Percentiles rank a stretch among this genome's conserved stretches.
Evolutionary conservation across 1,140 invertebrate species (phyloP).

Genomic region (Apolygus lucorum): DNA sequence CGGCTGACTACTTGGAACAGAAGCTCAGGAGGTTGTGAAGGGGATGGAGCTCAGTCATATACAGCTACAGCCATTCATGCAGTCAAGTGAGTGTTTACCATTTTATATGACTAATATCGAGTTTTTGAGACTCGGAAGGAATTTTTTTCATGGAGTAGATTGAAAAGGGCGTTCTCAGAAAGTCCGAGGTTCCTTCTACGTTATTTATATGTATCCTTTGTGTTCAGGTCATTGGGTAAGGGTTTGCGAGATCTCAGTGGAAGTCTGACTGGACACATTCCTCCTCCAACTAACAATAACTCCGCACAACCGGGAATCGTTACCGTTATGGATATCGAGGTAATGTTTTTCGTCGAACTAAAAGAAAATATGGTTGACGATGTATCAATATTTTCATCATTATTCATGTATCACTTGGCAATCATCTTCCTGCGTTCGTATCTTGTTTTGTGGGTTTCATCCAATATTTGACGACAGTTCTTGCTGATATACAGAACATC

Average conservation of each 20-base stretch:
- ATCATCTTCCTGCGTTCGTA: too few species aligned
- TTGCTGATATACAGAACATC: too few species aligned
- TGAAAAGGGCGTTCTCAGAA: too few species aligned
- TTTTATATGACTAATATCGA: too few species aligned
- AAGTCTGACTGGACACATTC: conserved; percentile 60
- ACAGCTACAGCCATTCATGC: conserved; percentile 91
- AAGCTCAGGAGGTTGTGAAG: conserved; percentile 51
- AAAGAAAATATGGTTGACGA: too few species aligned
- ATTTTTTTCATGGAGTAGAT: too few species aligned
- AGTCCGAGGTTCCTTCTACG: background rate
- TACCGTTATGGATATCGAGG: conserved; percentile 79
- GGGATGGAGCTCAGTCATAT: conserved; percentile 69
- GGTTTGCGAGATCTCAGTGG: conserved; percentile 83
- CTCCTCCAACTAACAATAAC: conserved; percentile 37
- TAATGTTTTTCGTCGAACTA: conserved; percentile 36
- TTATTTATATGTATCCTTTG: conserved; percentile 17
- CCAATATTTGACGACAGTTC: too few species aligned
- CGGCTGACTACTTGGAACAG: conserved; percentile 48
- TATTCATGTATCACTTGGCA: too few species aligned
- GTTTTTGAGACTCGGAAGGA: too few species aligned
- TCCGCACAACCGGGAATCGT: conserved; percentile 60
- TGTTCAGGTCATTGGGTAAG: conserved; percentile 57
- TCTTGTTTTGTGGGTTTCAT: too few species aligned
- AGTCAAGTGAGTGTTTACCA: conserved; percentile 67
- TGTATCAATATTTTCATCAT: too few species aligned